Percentiles rank a stretch among this genome's conserved stretches.
Evolutionary conservation across 2,113 vertebrate genomes (phyloP).

Genomic region (Hydrolagus affinis): DNA sequence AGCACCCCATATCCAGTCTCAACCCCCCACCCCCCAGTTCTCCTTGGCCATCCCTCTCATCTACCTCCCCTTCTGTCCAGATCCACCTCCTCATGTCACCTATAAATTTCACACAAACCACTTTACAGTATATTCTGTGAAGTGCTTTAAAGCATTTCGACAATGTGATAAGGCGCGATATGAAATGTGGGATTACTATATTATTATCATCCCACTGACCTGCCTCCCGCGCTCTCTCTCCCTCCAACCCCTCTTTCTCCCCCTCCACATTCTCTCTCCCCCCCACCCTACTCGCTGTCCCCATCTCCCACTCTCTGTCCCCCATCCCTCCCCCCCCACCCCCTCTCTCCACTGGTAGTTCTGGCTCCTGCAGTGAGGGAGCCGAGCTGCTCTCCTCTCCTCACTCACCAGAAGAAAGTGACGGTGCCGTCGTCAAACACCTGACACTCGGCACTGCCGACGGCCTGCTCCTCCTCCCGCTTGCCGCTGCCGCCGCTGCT

Average conservation of each 20-base stretch:
- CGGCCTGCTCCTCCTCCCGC: slow-evolving; percentile 11
- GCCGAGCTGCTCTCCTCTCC: no score
- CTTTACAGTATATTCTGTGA: no score
- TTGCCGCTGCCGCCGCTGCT: neutral
- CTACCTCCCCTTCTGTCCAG: neutral
- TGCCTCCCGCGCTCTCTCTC: neutral
- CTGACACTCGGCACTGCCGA: slow-evolving; percentile 10
- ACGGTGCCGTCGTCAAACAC: slow-evolving; percentile 26
- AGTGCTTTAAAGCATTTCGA: no score
- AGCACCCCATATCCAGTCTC: neutral
- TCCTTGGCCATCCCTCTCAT: neutral
- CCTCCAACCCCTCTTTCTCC: neutral
- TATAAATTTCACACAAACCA: neutral
- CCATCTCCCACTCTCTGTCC: neutral
- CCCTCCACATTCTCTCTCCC: neutral
- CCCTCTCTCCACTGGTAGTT: neutral
- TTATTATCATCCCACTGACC: neutral
- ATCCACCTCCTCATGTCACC: neutral
- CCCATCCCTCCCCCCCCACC: neutral
- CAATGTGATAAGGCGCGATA: no score
- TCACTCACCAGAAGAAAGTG: slow-evolving; percentile 21
- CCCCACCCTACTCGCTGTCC: neutral
- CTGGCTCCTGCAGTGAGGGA: no score
- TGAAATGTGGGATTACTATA: no score
- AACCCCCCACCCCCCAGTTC: neutral